Evolutionary conservation across 2,888 invertebrate species (phyloP).

Genomic region (Phengaris arion): DNA sequence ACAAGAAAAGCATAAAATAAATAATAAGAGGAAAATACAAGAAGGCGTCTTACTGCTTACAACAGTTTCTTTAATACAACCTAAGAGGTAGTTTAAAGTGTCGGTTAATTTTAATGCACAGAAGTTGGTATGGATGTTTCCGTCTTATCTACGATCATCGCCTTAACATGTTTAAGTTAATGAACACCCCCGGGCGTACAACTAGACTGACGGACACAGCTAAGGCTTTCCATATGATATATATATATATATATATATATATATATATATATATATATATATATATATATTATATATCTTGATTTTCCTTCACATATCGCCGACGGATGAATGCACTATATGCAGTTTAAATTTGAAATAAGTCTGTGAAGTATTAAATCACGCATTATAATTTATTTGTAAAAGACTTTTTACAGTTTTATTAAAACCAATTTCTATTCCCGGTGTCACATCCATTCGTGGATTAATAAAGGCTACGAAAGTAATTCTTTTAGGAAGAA

Average conservation of each 20-base stretch:
- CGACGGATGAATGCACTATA: background rate
- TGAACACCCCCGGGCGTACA: conserved; percentile 64
- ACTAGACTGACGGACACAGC: conserved; percentile 48
- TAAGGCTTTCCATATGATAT: conserved; percentile 29
- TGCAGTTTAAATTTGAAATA: too few relatives aligned
- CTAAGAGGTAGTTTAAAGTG: background rate
- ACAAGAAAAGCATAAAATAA: too few relatives aligned
- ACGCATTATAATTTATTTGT: too few relatives aligned
- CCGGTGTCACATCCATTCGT: too few relatives aligned
- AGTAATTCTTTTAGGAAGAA: too few relatives aligned
- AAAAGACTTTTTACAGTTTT: too few relatives aligned
- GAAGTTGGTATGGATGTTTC: conserved; percentile 37
- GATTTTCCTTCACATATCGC: background rate
- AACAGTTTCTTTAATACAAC: background rate
- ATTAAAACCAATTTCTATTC: too few relatives aligned
- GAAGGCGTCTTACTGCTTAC: too few relatives aligned
- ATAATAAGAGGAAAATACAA: too few relatives aligned
- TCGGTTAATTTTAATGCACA: conserved; percentile 12
- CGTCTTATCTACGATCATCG: conserved; percentile 58
- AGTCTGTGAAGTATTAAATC: too few relatives aligned
- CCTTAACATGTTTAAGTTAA: conserved; percentile 70
- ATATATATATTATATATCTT: background rate
- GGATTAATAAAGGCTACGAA: too few relatives aligned
- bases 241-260: background rate
- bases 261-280: background rate